These are phyloP conservation scores for Tribolium freemani DNA, from an alignment of 2,888 invertebrate species.

Conservation along the genomic window DNA sequence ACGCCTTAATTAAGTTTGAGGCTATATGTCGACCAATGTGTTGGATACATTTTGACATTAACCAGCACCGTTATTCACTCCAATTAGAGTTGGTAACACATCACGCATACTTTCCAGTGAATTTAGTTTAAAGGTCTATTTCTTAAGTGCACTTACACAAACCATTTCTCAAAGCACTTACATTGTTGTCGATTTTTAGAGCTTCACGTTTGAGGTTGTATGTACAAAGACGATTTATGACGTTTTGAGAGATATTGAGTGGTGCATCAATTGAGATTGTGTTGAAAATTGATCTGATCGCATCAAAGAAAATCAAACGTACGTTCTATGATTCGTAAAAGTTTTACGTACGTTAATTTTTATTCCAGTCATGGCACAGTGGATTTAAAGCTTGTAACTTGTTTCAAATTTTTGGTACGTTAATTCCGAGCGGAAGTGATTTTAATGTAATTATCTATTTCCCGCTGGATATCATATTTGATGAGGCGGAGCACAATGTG, in stretches of 20 bases:
- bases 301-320: constrained; percentile 12
- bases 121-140: constrained; percentile 35
- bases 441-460: not conserved
- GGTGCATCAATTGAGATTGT: constrained; percentile 28
- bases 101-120: constrained; percentile 33
- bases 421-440: not conserved
- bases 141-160: constrained; percentile 33
- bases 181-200: constrained; percentile 33
- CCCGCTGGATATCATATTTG: not conserved
- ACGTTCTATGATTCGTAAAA: constrained; percentile 13
- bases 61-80: constrained; percentile 25
- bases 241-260: constrained; percentile 24
- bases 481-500: not conserved
- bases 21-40: constrained; percentile 20
- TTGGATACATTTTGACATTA: constrained; percentile 27
- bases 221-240: constrained; percentile 35
- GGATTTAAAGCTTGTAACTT: too few species aligned
- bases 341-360: constrained; percentile 29
- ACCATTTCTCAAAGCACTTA: constrained; percentile 31
- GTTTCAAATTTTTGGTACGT: not conserved
- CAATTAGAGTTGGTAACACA: constrained; percentile 30
- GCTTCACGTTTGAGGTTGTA: constrained; percentile 26
- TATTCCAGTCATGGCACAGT: not conserved
- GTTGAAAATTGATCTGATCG: not conserved
- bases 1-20: constrained; percentile 20